These are phyloP conservation scores for Acomys russatus DNA, from an alignment of 2,797 vertebrate genomes.

Conservation along the genomic window DNA sequence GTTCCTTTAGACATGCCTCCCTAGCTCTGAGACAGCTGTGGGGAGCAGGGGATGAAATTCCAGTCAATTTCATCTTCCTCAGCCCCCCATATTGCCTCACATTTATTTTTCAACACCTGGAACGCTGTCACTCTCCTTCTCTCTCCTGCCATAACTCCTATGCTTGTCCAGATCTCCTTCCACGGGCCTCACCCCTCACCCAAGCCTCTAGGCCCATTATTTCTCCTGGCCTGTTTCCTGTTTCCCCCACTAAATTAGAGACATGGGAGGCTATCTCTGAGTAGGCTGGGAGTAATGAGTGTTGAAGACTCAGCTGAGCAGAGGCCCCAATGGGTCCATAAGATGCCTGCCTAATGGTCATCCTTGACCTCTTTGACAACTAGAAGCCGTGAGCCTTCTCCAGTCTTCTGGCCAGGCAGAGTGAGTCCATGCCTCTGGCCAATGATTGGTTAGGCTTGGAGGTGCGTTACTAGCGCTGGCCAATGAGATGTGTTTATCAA, in stretches of 20 bases:
- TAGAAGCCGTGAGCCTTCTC: background rate
- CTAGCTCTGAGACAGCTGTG: background rate
- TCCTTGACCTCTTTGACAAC: background rate
- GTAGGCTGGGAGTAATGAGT: background rate
- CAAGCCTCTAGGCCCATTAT: background rate
- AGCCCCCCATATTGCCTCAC: background rate
- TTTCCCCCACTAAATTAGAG: background rate
- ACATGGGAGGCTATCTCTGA: background rate
- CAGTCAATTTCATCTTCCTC: background rate
- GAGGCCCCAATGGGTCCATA: background rate
- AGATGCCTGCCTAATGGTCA: background rate
- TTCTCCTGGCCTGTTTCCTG: background rate
- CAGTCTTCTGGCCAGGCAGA: background rate
- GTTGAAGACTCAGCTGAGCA: background rate
- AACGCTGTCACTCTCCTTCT: background rate
- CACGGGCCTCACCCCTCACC: background rate
- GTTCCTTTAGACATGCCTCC: background rate
- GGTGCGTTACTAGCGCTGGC: background rate
- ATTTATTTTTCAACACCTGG: background rate
- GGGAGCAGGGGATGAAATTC: background rate
- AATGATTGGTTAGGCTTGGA: background rate
- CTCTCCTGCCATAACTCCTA: fast-evolving
- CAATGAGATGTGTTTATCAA: background rate
- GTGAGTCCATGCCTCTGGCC: background rate
- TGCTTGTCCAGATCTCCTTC: background rate